Evolutionary conservation across 2,113 vertebrate genomes (phyloP), one percentile per base, ranked within the genome.

Genomic region (Etia nguti): DNA sequence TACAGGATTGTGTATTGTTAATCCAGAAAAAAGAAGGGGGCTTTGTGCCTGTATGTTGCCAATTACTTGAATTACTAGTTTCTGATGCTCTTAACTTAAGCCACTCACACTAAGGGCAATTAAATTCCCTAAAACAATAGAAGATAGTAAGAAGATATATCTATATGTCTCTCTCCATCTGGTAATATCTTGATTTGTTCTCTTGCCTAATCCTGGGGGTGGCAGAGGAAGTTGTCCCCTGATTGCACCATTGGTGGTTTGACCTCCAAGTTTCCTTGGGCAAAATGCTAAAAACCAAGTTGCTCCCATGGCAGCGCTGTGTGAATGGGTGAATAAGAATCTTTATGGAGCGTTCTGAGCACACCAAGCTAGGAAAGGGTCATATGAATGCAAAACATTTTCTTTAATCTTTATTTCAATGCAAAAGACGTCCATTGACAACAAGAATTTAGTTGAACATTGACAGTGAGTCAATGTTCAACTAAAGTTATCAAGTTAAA

Each of bases 41-140:
- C 60, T 82, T 81, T 82, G 57, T 24, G 82, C 31, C 22, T 26
- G 83, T 54, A 24, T n/a, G 10, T 79, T 43, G 36, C 41, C 10
- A 48, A 62, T 86, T 70, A 82, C 2, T 18, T 54, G 81, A 48
- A 85, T 86, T 70, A 77, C 2, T 15, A 36, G 79, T 79, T 86
- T 22, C 56, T 52, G 83, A 91, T 85, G 54, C 73, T 84, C 89
- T 92, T 89, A 89, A 79, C 70, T 56, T 6, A 41, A 91, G 84
- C 86, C 75, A 86, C 88, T 92, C 93, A 88, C 1, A 73, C 34
- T 1, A 34, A 50, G 22, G 79, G 34, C 6, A 7, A 54, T 20
- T 48, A 3, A 80, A 29, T 13, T 10, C 20, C 34, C 10, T 55
- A 54, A 60, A 88, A 92, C 46, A 82, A 83, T n/a, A 18, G 9